Percentiles rank a stretch among this genome's conserved stretches.
Evolutionary conservation across 2,888 invertebrate genomes (phyloP).

Genomic region (Eustalomyia histrio): DNA sequence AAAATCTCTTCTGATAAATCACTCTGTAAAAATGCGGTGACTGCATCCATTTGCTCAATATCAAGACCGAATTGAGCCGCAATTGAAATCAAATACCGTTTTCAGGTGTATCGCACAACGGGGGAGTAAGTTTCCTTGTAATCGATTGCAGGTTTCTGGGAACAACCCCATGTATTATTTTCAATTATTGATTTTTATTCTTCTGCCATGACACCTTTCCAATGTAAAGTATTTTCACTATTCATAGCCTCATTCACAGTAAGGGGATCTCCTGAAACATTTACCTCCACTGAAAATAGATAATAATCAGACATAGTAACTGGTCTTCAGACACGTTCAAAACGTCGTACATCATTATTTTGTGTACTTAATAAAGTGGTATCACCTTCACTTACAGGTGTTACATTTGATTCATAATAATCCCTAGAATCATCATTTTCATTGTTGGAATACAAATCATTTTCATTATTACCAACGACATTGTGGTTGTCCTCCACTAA

Average conservation of each 20-base stretch:
- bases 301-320: slow-evolving; percentile 2
- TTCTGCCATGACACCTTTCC: background rate
- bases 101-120: too few species aligned
- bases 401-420: background rate
- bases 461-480: too few species aligned
- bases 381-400: background rate
- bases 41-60: too few species aligned
- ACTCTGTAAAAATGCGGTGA: too few species aligned
- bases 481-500: too few species aligned
- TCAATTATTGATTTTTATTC: background rate
- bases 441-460: background rate
- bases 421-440: background rate
- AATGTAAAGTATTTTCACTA: background rate
- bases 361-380: background rate
- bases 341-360: slow-evolving; percentile 6
- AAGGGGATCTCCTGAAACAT: background rate
- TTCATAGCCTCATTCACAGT: background rate
- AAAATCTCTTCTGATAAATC: too few species aligned
- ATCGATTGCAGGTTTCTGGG: too few species aligned
- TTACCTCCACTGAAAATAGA: background rate
- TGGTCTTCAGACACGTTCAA: background rate
- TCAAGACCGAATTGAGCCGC: too few species aligned
- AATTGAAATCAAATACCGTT: too few species aligned
- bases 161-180: slow-evolving; percentile 10
- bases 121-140: too few species aligned